These are phyloP conservation scores for Calonectris borealis DNA, from an alignment of 2,113 vertebrate genomes.

Conservation along the genomic window DNA sequence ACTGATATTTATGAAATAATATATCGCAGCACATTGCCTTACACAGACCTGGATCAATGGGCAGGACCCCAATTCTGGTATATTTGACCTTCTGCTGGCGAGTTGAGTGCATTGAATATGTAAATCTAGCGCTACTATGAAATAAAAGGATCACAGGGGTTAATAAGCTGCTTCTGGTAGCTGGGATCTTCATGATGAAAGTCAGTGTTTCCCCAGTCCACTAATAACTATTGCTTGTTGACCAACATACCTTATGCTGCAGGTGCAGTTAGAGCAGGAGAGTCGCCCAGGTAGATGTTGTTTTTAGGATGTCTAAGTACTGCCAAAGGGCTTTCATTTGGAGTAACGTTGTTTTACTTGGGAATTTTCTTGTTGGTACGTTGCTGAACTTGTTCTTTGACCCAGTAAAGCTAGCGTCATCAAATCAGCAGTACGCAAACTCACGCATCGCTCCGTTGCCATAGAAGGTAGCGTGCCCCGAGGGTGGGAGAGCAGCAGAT, in stretches of 20 bases:
- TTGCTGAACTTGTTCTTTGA: background rate
- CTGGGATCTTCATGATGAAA: background rate
- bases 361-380: background rate
- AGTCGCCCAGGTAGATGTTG: too few species aligned
- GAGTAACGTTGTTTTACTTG: background rate
- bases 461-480: accelerated
- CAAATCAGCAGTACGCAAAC: too few species aligned
- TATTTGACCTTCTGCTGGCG: background rate
- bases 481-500: background rate
- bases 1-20: background rate
- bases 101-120: background rate
- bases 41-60: background rate
- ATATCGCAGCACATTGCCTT: background rate
- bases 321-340: background rate
- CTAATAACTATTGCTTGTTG: background rate
- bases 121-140: background rate
- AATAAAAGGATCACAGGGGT: background rate
- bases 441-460: accelerated
- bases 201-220: background rate
- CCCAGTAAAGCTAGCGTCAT: accelerated
- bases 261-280: background rate
- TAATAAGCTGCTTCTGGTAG: background rate
- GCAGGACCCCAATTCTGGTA: background rate
- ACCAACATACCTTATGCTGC: background rate
- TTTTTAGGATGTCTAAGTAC: background rate